Base-by-base conservation (phyloP, 2,797 vertebrate species). In the Lateolabrax maculatus region DNA sequence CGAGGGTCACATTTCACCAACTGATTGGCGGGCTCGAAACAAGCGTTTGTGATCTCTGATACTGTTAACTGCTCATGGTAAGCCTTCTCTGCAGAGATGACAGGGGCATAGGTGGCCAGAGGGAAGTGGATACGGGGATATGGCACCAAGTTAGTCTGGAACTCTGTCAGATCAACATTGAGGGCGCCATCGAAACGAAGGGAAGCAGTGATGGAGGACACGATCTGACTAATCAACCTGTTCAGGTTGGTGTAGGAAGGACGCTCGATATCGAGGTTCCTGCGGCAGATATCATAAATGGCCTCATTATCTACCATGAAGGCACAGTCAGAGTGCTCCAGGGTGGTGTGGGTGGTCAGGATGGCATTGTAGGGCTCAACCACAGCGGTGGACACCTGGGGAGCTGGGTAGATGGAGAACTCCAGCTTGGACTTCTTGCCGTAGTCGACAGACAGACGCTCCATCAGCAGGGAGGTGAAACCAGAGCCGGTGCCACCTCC, bases 381-480 rank as follows among this genome's bases (percentile, higher is more conserved):
- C 71, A 96, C 96, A 36, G 96, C 96, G 6, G 96, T 97, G 79
- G 97, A 97, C 63, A 97, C 95, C 80, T 96, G 95, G 12, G 96
- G 96, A 56, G 96, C 96, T 31, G 96, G 96, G 83, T 96, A 97
- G 84, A 97, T 94, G 0, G 96, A 94, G 73, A 97, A 97, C 71
- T 97, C 95, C 37, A 97, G 90, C 87, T 97, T 97, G 71, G 96
- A 96, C 83, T 96, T 97, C 86, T 97, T 97, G 85, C 96, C 95
- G 0, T 95, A 96, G 61, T 96, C 95, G 48, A 96, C 95, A 0
- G 96, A 96, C 77, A 96, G 93, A 29, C 95, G 90, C 85, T 96
- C 95, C 96, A 97, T 97, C 67, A 97, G 91, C 89, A 97, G 90
- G 41, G 96, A 97, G 18, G 96, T 94, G 86, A 97, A 97, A 37